Evolutionary conservation across 2,797 vertebrate species (phyloP), one percentile per base, ranked within the genome.

Genomic region (Gallinago nigripennis): DNA sequence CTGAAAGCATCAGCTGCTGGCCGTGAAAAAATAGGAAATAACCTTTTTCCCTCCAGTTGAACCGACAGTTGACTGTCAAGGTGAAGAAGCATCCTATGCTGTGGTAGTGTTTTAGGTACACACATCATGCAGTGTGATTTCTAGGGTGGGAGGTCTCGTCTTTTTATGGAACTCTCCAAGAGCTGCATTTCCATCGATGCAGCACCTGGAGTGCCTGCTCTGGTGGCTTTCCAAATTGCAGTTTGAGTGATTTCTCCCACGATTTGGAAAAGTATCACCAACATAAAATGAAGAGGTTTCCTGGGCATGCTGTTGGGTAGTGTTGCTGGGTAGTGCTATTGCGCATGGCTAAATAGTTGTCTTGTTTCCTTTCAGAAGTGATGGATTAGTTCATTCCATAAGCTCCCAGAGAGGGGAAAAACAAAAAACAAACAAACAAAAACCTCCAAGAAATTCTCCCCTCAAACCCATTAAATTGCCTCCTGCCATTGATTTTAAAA

Each of bases 351-450:
- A 43, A 93, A 68, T 8, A 19, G 28, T 75, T 81, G 65, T 28
- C 84, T 76, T 82, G 64, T 75, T 94, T 92, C 46, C 68, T 87
- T 91, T 92, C 66, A 45, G 58, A 92, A 77, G 7, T 91, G 87
- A 82, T 85, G 56, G 64, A 80, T 80, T 85, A 71, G 28, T 85
- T 86, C 35, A 21, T 91, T 90, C 53, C 60, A 1, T 78, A 85
- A 76, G 24, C 16, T 80, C 6, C 57, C 48, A 78, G 88, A 77
- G 66, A 31, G 35, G 69, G 66, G 66, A 30, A 16, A 39, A 39
- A 39, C 33, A 33, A 39, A 39, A 39, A 39, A 39, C 37, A 12
- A 39, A 39, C 35, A 35, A 37, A 37, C 9, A 37, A 37, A 9
- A 33, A 33, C 33, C 37, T 9, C 37, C 37, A 46, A 79, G 30